These are phyloP conservation scores for Polydrusus pterygomalis DNA, from an alignment of 2,888 invertebrate genomes.

Conservation along the genomic window DNA sequence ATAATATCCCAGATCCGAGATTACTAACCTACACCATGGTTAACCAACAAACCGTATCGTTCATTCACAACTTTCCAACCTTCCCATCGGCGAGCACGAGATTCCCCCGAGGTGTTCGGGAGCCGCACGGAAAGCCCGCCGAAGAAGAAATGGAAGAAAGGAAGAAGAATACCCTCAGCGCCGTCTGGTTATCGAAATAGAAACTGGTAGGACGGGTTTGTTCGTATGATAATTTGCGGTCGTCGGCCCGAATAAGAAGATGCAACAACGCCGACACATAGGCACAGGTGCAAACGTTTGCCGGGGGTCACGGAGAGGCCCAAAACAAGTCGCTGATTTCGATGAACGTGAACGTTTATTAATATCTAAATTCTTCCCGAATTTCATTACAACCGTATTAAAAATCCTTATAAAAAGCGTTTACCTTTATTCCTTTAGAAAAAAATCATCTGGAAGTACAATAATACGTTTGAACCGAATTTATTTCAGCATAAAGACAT, in stretches of 20 bases:
- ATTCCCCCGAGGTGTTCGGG: constrained; percentile 49
- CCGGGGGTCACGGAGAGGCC: constrained; percentile 29
- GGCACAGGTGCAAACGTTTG: constrained; percentile 37
- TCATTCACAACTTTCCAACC: constrained; percentile 50
- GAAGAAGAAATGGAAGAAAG: constrained; percentile 51
- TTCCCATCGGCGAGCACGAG: constrained; percentile 53
- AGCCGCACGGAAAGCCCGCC: constrained; percentile 36
- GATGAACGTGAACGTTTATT: not conserved
- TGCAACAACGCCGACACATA: constrained; percentile 31
- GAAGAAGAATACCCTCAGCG: constrained; percentile 30
- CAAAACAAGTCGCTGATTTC: constrained; percentile 23
- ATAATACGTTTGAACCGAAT: no score
- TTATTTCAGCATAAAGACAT: no score
- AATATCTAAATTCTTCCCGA: no score
- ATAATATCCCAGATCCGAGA: not conserved
- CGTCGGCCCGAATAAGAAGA: constrained; percentile 65
- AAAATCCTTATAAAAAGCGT: no score
- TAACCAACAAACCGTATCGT: constrained; percentile 22
- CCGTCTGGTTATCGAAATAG: constrained; percentile 61
- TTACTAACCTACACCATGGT: not conserved
- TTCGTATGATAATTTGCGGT: constrained; percentile 70
- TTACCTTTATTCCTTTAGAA: no score
- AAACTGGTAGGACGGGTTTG: constrained; percentile 72
- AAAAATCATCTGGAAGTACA: no score
- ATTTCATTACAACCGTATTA: no score